Evolutionary conservation across 2,797 vertebrate genomes (phyloP).

Genomic region (Alosa sapidissima): DNA sequence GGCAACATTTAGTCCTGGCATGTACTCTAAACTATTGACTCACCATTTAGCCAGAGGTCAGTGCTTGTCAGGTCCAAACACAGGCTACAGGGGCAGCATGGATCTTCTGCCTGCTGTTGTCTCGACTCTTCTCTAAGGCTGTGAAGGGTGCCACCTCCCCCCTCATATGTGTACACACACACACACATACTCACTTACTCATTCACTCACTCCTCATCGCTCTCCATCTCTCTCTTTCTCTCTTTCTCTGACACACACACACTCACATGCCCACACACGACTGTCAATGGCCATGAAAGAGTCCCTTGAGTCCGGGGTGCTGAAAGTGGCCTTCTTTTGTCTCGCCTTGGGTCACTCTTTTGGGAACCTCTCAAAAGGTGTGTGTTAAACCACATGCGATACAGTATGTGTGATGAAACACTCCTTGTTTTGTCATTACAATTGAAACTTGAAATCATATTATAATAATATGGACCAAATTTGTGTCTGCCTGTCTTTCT

Average conservation of each 20-base stretch:
- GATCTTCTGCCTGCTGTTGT: conserved; percentile 8
- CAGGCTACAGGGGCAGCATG: conserved; percentile 29
- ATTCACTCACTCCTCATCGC: background rate
- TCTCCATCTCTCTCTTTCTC: conserved; percentile 8
- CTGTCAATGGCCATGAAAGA: conserved; percentile 28
- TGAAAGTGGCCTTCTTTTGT: background rate
- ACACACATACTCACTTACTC: background rate
- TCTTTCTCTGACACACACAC: background rate
- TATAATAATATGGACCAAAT: background rate
- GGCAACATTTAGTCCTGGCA: conserved; percentile 64
- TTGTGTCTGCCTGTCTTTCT: background rate
- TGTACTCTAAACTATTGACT: conserved; percentile 64
- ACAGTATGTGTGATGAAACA: background rate
- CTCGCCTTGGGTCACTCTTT: background rate
- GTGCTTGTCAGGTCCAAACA: conserved; percentile 56
- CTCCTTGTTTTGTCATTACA: background rate
- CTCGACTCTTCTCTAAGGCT: background rate
- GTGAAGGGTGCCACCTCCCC: background rate
- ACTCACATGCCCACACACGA: background rate
- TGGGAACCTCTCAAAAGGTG: background rate
- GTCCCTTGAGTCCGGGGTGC: background rate
- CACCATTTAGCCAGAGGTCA: conserved; percentile 55
- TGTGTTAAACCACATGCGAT: background rate
- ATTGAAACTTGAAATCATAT: background rate
- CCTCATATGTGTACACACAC: background rate